phyloP scores from a whole-genome alignment of 2,888 invertebrate species.

The Pantelozetes paolii region DNA sequence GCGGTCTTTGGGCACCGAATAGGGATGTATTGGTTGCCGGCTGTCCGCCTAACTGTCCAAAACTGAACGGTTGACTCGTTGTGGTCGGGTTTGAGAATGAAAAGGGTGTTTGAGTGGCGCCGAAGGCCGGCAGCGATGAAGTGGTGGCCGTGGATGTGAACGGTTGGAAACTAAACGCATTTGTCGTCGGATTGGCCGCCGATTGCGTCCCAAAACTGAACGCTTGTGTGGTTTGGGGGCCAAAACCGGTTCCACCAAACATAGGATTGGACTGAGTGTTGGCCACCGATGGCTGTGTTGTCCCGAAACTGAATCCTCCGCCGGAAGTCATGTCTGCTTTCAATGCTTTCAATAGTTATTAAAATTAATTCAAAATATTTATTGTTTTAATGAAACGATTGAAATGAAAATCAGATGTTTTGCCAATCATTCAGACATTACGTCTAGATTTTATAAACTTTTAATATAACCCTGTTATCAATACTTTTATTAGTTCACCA shows the following conservation, averaged over 20 bases:
- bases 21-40: background rate
- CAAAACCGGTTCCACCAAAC: slow-evolving; percentile 17
- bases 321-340: background rate
- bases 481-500: too few relatives aligned
- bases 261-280: background rate
- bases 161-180: slow-evolving; percentile 10
- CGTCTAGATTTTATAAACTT: too few relatives aligned
- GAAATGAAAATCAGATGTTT: too few relatives aligned
- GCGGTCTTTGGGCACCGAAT: slow-evolving; percentile 1
- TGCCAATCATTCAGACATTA: too few relatives aligned
- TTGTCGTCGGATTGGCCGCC: background rate
- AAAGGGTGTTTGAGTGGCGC: slow-evolving; percentile 1
- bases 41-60: slow-evolving; percentile 15
- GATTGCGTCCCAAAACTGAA: slow-evolving; percentile 7
- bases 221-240: background rate
- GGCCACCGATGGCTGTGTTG: background rate
- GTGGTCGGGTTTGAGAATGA: slow-evolving; percentile 13
- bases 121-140: slow-evolving; percentile 6
- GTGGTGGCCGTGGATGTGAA: slow-evolving; percentile 16
- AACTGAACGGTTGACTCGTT: slow-evolving; percentile 5
- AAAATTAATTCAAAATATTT: too few relatives aligned
- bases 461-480: too few relatives aligned
- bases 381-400: too few relatives aligned
- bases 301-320: slow-evolving; percentile 5
- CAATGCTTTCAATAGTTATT: background rate